Percentiles rank a stretch among this genome's conserved stretches.
phyloP scores from a whole-genome alignment of 2,888 invertebrate species.

The Portevinia maculata region DNA sequence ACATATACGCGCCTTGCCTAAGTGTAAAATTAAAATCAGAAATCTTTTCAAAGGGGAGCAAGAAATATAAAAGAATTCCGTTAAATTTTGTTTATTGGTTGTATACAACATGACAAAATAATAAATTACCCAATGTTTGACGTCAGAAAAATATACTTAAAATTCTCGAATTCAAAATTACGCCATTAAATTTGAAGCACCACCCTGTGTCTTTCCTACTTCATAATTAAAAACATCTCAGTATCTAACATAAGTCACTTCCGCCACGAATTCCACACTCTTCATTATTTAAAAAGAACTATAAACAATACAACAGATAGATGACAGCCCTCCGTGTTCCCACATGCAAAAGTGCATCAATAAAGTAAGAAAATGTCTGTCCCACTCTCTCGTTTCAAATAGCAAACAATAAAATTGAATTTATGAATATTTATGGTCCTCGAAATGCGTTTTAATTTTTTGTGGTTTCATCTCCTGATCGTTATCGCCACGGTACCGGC shows the following conservation, averaged over 20 bases:
- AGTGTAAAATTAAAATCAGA: too few relatives aligned
- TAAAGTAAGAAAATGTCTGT: constrained; percentile 1
- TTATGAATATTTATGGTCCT: constrained; percentile 44
- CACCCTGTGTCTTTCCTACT: background rate
- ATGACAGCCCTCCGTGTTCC: constrained; percentile 6
- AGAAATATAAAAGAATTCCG: too few relatives aligned
- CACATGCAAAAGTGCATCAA: constrained; percentile 11
- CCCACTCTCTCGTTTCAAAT: background rate
- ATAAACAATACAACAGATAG: constrained; percentile 20
- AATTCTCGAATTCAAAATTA: too few relatives aligned
- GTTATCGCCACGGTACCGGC: constrained; percentile 7
- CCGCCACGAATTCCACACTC: background rate
- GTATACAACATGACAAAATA: too few relatives aligned
- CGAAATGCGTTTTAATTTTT: constrained; percentile 18
- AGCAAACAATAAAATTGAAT: constrained; percentile 27
- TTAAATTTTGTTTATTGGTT: too few relatives aligned
- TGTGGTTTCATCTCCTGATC: constrained; percentile 29
- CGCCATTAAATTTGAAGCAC: too few relatives aligned
- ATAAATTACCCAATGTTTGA: too few relatives aligned
- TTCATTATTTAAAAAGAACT: background rate
- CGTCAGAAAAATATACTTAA: too few relatives aligned
- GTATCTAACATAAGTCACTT: background rate
- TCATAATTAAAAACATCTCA: background rate
- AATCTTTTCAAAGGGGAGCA: too few relatives aligned
- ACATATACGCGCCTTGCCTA: too few relatives aligned